A percentile compares a stretch with the other conserved stretches of the same genome.
Conservation (phyloP, 1,140 invertebrate species). For the Drosophila repleta region DNA sequence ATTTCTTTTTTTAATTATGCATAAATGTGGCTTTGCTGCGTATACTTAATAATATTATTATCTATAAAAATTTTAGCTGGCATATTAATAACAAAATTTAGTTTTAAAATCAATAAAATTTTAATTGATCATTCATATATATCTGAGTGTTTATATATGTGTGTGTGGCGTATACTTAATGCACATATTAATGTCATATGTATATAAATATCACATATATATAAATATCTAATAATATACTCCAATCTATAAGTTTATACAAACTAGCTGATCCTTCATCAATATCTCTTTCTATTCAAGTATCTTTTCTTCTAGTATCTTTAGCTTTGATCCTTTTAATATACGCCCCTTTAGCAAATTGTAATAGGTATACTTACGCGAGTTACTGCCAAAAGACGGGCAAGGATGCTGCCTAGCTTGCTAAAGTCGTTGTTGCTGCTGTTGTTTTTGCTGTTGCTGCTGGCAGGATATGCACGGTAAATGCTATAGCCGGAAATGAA, state of each 20-base stretch:
- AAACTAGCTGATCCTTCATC: no score
- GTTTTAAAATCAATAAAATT: no score
- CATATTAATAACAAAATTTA: no score
- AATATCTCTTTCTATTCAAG: neutral
- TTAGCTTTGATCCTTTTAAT: neutral
- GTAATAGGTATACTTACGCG: slow-evolving; percentile 10
- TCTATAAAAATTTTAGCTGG: no score
- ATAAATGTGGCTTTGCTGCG: neutral
- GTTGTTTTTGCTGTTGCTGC: slow-evolving; percentile 6
- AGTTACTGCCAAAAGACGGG: slow-evolving; percentile 10
- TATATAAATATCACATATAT: no score
- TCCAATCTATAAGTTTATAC: no score
- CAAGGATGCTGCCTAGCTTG: slow-evolving; percentile 52
- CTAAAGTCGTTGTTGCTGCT: neutral
- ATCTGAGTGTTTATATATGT: neutral
- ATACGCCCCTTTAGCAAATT: neutral
- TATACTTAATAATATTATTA: no score
- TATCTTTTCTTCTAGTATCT: no score
- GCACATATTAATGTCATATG: no score
- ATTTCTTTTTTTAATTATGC: no score
- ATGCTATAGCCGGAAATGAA: slow-evolving; percentile 79
- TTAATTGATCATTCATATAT: neutral
- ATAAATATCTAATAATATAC: no score
- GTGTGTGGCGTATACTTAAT: no score
- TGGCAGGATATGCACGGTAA: slow-evolving; percentile 76